Conservation (phyloP, 30 jellyfish, hydroid and myxozoan genomes). For the Aurelia sp. region DNA sequence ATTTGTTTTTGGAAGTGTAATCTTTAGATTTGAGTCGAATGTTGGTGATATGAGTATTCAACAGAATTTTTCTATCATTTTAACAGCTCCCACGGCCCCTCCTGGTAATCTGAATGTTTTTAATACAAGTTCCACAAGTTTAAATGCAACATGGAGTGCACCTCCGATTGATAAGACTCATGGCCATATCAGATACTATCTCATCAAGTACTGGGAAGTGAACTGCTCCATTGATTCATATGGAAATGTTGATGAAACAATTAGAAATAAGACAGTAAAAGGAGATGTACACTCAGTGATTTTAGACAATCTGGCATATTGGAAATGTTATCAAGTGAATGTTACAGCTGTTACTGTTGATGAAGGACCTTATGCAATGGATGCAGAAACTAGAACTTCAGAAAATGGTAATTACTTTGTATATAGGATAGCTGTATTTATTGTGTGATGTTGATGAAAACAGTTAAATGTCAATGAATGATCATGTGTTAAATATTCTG, state of each 20-base stretch:
- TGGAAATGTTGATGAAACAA: neutral
- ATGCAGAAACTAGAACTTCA: neutral
- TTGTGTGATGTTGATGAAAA: too few species aligned
- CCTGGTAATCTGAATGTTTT: neutral
- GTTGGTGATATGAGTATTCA: neutral
- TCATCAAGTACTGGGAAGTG: neutral
- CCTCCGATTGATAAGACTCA: conserved; percentile 9
- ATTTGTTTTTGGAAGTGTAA: too few species aligned
- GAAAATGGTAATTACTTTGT: conserved; percentile 23
- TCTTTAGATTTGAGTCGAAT: too few species aligned
- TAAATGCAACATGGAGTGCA: conserved; percentile 11
- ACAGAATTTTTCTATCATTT: neutral
- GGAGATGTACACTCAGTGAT: neutral
- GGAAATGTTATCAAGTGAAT: conserved; percentile 18
- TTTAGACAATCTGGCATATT: neutral
- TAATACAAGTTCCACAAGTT: conserved; percentile 9
- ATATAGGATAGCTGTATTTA: too few species aligned
- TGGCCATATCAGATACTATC: conserved; percentile 19
- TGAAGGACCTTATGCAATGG: neutral
- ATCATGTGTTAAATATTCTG: too few species aligned
- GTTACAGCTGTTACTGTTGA: conserved; percentile 28
- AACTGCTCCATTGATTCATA: neutral
- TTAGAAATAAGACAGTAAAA: neutral
- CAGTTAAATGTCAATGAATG: too few species aligned
- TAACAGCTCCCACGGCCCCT: conserved; percentile 4